These are phyloP conservation scores for Linnaemya tessellans DNA, from an alignment of 2,888 invertebrate genomes.

Conservation along the genomic window DNA sequence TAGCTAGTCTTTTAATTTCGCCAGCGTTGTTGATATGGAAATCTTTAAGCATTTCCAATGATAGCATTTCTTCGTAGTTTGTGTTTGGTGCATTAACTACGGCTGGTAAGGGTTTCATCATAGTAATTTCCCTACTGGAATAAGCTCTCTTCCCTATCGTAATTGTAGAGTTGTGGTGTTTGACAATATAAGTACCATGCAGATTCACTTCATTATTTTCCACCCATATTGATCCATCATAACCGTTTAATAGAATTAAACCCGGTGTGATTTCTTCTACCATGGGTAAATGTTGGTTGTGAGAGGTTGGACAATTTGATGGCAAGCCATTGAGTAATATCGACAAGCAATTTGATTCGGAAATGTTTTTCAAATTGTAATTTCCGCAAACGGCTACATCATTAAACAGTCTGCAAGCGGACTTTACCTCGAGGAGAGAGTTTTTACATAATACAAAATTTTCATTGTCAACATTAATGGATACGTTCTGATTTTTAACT, in stretches of 20 bases:
- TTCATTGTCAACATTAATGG: constrained; percentile 3
- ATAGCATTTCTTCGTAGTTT: constrained; percentile 16
- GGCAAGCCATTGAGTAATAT: constrained; percentile 7
- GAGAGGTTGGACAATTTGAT: constrained; percentile 17
- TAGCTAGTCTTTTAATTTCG: background rate
- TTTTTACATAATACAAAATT: constrained; percentile 12
- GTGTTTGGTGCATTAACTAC: background rate
- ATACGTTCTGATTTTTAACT: constrained; percentile 20
- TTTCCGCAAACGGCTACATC: constrained; percentile 24
- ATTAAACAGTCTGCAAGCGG: constrained; percentile 2
- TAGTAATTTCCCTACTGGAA: background rate
- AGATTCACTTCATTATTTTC: background rate
- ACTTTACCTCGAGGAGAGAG: constrained; percentile 14
- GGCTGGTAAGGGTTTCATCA: constrained; percentile 7
- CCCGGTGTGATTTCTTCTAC: constrained; percentile 6
- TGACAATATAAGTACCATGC: too few species aligned
- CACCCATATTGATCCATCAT: constrained; percentile 1
- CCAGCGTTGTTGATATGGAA: constrained; percentile 13
- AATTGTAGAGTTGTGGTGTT: background rate
- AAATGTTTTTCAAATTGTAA: background rate
- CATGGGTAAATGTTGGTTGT: constrained; percentile 11
- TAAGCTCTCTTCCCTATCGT: background rate
- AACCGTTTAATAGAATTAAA: background rate
- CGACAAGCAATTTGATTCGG: background rate
- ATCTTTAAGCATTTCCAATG: constrained; percentile 24